Percentiles rank a stretch among this genome's conserved stretches.
phyloP scores from a whole-genome alignment of 2,113 vertebrate species.

The Aramus guarauna region DNA sequence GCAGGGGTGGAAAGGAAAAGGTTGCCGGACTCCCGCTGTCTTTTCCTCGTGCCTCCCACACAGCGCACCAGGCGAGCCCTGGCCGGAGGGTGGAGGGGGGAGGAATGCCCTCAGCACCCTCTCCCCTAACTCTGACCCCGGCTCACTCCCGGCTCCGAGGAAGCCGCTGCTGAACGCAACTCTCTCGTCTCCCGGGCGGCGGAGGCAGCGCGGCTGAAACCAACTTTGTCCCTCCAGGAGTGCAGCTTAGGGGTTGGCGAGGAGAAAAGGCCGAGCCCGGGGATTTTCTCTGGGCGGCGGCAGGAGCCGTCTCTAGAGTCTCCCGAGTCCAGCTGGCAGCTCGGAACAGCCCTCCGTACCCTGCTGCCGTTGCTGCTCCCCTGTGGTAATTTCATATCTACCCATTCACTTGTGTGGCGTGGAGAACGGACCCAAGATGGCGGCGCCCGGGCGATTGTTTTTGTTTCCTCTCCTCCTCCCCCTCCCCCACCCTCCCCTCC shows the following conservation, averaged over 20 bases:
- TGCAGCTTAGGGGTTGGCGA: not conserved
- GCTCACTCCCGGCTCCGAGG: not conserved
- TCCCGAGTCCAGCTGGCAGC: slow-evolving; percentile 21
- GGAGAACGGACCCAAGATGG: slow-evolving; percentile 85
- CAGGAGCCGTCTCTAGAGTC: slow-evolving; percentile 35
- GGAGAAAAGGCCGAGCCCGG: slow-evolving; percentile 17
- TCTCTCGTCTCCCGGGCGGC: slow-evolving; percentile 11
- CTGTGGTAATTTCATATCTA: slow-evolving; percentile 69
- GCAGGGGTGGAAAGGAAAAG: slow-evolving; percentile 30
- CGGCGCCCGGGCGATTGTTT: slow-evolving; percentile 82
- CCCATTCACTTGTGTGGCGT: slow-evolving; percentile 72
- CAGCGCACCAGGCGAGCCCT: not conserved
- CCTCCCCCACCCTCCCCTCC: not conserved
- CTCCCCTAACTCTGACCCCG: slow-evolving; percentile 43
- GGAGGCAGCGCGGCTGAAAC: slow-evolving; percentile 10
- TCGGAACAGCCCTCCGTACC: slow-evolving; percentile 35
- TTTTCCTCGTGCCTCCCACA: slow-evolving; percentile 24
- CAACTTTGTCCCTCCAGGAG: slow-evolving; percentile 57
- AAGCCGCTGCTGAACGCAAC: not conserved
- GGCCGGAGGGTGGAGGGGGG: not conserved
- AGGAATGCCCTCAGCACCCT: not conserved
- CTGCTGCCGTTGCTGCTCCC: slow-evolving; percentile 51
- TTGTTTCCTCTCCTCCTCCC: slow-evolving; percentile 72
- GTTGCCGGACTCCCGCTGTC: not conserved
- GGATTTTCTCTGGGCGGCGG: not conserved